Evolutionary conservation across 2,797 vertebrate genomes (phyloP).

Genomic region (Eurystomus glaucurus): DNA sequence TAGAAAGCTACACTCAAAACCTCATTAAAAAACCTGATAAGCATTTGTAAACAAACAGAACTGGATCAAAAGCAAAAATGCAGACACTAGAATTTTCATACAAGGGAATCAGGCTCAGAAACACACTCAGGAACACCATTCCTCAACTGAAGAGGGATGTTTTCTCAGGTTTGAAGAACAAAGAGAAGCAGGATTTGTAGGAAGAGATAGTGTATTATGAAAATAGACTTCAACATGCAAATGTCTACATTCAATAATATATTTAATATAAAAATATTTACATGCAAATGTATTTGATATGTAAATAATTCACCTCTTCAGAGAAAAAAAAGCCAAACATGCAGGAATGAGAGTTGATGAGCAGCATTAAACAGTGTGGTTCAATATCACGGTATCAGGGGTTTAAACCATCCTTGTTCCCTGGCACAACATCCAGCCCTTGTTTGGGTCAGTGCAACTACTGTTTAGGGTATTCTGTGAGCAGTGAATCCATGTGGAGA

Average conservation of each 20-base stretch:
- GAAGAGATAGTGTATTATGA: not conserved
- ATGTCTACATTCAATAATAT: not conserved
- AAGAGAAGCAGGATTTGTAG: conserved; percentile 32
- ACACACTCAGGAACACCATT: not conserved
- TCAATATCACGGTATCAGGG: not conserved
- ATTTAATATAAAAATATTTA: conserved; percentile 39
- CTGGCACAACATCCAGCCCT: not conserved
- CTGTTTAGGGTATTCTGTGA: not conserved
- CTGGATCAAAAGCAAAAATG: conserved; percentile 48
- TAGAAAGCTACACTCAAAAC: not conserved
- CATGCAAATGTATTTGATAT: not conserved
- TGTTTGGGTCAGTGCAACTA: fast-evolving
- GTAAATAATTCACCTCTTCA: conserved; percentile 10
- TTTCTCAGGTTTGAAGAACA: conserved; percentile 49
- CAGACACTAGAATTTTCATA: conserved; percentile 43
- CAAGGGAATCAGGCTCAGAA: not conserved
- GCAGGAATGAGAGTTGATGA: not conserved
- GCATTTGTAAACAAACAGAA: conserved; percentile 43
- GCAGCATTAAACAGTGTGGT: fast-evolving
- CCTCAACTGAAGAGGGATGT: not conserved
- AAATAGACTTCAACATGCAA: conserved; percentile 41
- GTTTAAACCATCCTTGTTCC: not conserved
- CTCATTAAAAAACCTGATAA: conserved; percentile 15
- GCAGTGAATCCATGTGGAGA: fast-evolving
- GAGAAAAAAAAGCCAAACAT: not conserved